A percentile compares a stretch with the other conserved stretches of the same genome.
Conservation (phyloP, 2,113 vertebrate species). For the Sphaerodactylus townsendi region DNA sequence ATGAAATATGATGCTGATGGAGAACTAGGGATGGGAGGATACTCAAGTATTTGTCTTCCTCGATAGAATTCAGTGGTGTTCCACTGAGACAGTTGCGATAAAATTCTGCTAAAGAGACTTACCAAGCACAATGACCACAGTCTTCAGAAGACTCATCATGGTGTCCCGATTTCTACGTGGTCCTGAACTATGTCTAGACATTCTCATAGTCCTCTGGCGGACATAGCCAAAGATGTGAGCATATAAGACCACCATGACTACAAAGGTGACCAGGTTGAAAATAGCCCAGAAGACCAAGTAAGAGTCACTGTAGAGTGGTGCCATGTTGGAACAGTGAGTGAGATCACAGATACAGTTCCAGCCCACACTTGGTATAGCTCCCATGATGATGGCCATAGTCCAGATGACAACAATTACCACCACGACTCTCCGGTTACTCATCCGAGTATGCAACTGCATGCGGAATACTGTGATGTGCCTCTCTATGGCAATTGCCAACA, state of each 20-base stretch:
- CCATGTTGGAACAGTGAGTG: slow-evolving; percentile 94
- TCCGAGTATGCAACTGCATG: slow-evolving; percentile 98
- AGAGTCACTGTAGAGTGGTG: slow-evolving; percentile 97
- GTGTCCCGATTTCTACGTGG: slow-evolving; percentile 94
- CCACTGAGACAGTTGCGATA: neutral
- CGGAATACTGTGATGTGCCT: slow-evolving; percentile 98
- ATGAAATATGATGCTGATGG: neutral
- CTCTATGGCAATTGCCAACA: slow-evolving; percentile 96
- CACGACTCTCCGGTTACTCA: slow-evolving; percentile 97
- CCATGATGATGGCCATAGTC: slow-evolving; percentile 99
- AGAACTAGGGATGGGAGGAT: neutral
- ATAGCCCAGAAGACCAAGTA: slow-evolving; percentile 98
- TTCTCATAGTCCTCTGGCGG: slow-evolving; percentile 98
- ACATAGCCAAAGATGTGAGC: slow-evolving; percentile 99
- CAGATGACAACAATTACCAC: slow-evolving; percentile 98
- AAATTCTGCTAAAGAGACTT: slow-evolving; percentile 64
- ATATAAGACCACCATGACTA: slow-evolving; percentile 97
- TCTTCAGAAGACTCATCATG: slow-evolving; percentile 99
- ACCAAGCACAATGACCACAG: slow-evolving; percentile 97
- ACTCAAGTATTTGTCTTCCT: neutral
- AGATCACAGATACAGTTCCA: slow-evolving; percentile 99
- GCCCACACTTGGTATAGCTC: slow-evolving; percentile 94
- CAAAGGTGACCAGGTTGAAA: slow-evolving; percentile 97
- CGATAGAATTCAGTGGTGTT: neutral
- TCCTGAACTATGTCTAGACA: slow-evolving; percentile 97